Conservation (phyloP, 2,797 vertebrate species). For the Sylvia borin region DNA sequence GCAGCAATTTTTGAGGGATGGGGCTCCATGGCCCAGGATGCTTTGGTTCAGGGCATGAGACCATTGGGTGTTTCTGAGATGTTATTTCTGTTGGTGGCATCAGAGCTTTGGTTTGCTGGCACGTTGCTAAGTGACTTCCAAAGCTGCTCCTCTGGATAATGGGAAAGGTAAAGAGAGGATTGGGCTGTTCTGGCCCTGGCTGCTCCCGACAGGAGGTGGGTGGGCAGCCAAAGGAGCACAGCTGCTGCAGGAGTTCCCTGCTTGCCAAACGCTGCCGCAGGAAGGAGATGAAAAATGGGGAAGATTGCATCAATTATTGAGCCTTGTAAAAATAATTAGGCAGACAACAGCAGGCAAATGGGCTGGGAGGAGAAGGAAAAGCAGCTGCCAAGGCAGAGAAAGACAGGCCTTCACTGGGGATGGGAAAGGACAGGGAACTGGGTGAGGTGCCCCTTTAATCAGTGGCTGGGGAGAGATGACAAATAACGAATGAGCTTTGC, state of each 20-base stretch:
- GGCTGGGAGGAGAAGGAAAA: constrained; percentile 1
- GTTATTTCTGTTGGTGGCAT: not conserved
- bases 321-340: constrained; percentile 49
- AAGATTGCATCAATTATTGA: constrained; percentile 40
- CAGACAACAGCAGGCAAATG: constrained; percentile 52
- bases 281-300: constrained; percentile 15
- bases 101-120: not conserved
- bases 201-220: not conserved
- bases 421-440: not conserved
- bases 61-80: not conserved
- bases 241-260: constrained; percentile 8
- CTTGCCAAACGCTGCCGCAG: not conserved
- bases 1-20: not conserved
- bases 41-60: not conserved
- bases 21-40: not conserved
- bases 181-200: not conserved
- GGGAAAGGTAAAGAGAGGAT: not conserved
- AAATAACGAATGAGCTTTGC: not conserved
- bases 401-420: not conserved
- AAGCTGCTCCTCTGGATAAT: not conserved
- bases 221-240: not conserved
- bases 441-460: not conserved
- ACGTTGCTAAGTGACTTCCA: constrained; percentile 1
- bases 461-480: not conserved
- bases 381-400: not conserved